These are phyloP conservation scores for Apodemus agrarius DNA, from an alignment of 2,797 vertebrate species.

Conservation along the genomic window DNA sequence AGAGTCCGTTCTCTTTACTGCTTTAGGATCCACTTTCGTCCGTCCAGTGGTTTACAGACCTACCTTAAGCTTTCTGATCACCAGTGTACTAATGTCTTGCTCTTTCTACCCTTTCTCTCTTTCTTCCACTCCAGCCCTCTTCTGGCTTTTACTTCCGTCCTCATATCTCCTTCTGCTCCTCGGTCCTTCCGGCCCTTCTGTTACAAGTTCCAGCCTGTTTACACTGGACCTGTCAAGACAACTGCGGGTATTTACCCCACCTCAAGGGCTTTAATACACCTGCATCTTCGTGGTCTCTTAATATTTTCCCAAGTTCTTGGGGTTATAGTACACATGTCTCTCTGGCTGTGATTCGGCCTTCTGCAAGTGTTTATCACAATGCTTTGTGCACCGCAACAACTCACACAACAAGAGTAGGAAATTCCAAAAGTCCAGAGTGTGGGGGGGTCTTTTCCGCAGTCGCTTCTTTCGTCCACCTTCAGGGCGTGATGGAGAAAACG, in stretches of 20 bases:
- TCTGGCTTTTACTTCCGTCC: background rate
- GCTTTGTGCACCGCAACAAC: background rate
- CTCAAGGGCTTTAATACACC: background rate
- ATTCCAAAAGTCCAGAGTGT: background rate
- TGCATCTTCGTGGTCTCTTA: background rate
- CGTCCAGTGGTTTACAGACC: background rate
- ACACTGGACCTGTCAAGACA: background rate
- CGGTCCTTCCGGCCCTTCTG: background rate
- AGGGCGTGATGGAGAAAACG: background rate
- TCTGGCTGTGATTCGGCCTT: background rate
- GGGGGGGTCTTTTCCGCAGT: background rate
- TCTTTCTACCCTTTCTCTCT: background rate
- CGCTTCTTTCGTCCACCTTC: background rate
- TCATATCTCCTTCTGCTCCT: background rate
- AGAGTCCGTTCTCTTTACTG: too few relatives aligned
- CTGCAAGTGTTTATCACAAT: background rate
- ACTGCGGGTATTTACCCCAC: background rate
- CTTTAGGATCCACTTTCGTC: too few relatives aligned
- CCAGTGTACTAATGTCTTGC: background rate
- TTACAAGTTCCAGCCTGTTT: too few relatives aligned
- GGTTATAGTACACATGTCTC: background rate
- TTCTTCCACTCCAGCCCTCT: background rate
- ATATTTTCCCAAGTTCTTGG: background rate
- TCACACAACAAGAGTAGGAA: background rate
- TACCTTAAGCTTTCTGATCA: background rate